phyloP scores from a whole-genome alignment of 2,888 invertebrate species.

The Cryptocheilus praepositus region DNA sequence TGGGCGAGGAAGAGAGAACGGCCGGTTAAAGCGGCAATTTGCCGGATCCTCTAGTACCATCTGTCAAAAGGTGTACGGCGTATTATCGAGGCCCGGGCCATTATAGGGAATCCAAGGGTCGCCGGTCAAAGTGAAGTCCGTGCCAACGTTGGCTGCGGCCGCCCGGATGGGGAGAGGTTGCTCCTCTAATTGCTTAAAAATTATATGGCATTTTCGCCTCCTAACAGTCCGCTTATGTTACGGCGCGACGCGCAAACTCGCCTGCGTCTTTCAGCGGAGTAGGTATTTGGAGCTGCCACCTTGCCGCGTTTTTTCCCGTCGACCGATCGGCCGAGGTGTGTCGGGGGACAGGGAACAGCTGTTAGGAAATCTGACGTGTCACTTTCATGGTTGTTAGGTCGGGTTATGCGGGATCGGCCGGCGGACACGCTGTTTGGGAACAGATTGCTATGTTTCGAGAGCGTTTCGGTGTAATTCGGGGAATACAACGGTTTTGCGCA shows the following conservation, averaged over 20 bases:
- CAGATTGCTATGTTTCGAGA: too few species aligned
- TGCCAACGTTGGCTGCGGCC: slow-evolving; percentile 19
- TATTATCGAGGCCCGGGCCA: slow-evolving; percentile 43
- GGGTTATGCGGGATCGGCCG: too few species aligned
- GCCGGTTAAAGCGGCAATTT: slow-evolving; percentile 64
- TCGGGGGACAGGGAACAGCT: slow-evolving; percentile 9
- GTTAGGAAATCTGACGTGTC: slow-evolving; percentile 12
- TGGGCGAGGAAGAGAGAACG: slow-evolving; percentile 34
- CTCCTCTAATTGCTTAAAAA: slow-evolving; percentile 67
- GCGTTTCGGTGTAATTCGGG: too few species aligned
- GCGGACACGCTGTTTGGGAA: too few species aligned
- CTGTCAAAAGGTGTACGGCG: slow-evolving; percentile 63
- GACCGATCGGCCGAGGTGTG: background rate
- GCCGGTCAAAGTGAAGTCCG: too few species aligned
- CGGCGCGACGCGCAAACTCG: slow-evolving; percentile 2
- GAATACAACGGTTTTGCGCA: too few species aligned
- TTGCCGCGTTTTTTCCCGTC: background rate
- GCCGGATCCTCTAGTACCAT: slow-evolving; percentile 61
- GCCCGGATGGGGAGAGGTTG: slow-evolving; percentile 37
- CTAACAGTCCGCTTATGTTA: slow-evolving; percentile 23
- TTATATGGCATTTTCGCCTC: slow-evolving; percentile 62
- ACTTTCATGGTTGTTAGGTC: background rate
- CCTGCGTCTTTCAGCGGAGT: background rate
- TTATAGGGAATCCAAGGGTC: slow-evolving; percentile 27
- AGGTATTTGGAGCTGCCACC: background rate